Evolutionary conservation across 2,888 invertebrate species (phyloP).

Genomic region (Erebia ligea): DNA sequence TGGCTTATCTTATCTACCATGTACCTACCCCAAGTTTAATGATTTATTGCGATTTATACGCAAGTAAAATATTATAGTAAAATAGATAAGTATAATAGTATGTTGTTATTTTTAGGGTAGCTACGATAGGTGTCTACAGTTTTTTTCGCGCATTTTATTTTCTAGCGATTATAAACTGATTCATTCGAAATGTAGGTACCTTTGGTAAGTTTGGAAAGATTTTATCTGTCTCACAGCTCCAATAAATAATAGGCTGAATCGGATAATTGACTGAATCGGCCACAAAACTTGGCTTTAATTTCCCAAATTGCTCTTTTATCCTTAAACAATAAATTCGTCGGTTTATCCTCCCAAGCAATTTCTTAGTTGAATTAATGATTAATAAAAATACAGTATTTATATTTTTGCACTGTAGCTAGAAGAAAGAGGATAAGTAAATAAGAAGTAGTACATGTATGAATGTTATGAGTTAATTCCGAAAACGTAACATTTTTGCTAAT

Average conservation of each 20-base stretch:
- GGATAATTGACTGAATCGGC: constrained; percentile 12
- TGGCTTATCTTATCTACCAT: neutral
- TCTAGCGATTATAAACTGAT: no score
- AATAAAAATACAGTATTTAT: neutral
- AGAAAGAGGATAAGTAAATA: neutral
- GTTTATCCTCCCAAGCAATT: constrained; percentile 53
- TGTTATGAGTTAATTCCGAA: no score
- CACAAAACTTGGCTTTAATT: constrained; percentile 37
- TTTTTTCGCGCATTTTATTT: no score
- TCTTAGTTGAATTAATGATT: constrained; percentile 54
- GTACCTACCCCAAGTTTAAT: constrained; percentile 1
- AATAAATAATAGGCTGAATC: neutral
- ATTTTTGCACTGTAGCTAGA: neutral
- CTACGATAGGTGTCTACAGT: no score
- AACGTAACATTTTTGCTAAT: no score
- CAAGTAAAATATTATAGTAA: neutral
- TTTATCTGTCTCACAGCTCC: no score
- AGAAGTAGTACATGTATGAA: no score
- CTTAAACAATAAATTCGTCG: constrained; percentile 49
- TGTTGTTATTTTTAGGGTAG: no score
- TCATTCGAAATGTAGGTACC: no score
- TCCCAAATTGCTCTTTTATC: constrained; percentile 45
- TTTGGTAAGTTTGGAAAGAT: no score
- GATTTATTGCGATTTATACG: neutral
- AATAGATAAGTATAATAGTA: no score